A percentile compares a stretch with the other conserved stretches of the same genome.
These are phyloP conservation scores for Diadegma fenestrale DNA, from an alignment of 2,888 invertebrate species.

Conservation along the genomic window DNA sequence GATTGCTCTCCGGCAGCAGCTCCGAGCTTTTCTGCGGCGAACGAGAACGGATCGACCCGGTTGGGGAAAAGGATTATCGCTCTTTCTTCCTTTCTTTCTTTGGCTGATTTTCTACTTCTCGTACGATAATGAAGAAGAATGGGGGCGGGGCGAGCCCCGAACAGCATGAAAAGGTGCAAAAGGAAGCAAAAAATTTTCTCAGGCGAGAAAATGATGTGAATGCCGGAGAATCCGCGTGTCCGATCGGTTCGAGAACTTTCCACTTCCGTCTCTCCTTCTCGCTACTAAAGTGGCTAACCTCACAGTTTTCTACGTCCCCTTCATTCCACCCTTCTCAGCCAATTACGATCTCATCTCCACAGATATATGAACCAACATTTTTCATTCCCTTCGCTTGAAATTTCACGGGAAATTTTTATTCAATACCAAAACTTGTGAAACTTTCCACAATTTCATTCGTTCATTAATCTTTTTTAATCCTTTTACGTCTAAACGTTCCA, in stretches of 20 bases:
- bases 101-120: constrained; percentile 43
- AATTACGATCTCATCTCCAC: not conserved
- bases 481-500: not conserved
- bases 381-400: not conserved
- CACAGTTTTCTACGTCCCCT: not conserved
- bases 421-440: not conserved
- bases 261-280: constrained; percentile 50
- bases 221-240: constrained; percentile 50
- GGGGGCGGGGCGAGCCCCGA: not conserved
- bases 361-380: not conserved
- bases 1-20: constrained; percentile 61
- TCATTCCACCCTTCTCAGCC: no score
- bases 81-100: constrained; percentile 14
- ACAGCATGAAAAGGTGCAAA: not conserved
- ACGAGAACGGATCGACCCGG: constrained; percentile 64
- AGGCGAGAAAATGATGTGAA: constrained; percentile 50
- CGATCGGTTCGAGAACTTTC: constrained; percentile 60
- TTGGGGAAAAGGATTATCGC: constrained; percentile 63
- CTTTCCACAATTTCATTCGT: not conserved
- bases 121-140: constrained; percentile 38
- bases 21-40: constrained; percentile 57
- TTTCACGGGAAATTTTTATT: not conserved
- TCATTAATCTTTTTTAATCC: not conserved
- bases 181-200: constrained; percentile 30
- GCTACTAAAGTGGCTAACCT: constrained; percentile 28